These are phyloP conservation scores for Phyllostomus discolor DNA, from an alignment of 2,113 vertebrate genomes.

Conservation along the genomic window DNA sequence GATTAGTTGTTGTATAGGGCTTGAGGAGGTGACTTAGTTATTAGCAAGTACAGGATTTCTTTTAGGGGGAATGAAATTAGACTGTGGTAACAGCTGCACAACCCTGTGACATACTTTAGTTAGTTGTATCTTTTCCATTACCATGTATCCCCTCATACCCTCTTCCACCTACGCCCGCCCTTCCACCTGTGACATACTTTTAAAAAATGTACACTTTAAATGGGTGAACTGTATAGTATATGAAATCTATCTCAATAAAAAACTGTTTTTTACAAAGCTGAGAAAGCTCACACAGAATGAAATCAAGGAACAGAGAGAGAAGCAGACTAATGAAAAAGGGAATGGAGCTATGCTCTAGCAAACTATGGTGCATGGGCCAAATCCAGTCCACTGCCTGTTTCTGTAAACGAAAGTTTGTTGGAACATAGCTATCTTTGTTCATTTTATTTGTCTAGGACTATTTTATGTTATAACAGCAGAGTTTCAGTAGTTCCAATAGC, in stretches of 20 bases:
- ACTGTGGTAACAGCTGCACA: background rate
- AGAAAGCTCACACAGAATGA: conserved; percentile 9
- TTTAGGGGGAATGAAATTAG: background rate
- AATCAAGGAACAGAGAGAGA: background rate
- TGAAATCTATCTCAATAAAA: background rate
- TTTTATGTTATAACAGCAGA: background rate
- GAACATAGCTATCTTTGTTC: background rate
- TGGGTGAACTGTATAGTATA: background rate
- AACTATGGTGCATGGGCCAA: background rate
- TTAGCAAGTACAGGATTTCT: background rate
- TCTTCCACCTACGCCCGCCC: too few relatives aligned
- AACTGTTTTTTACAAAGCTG: background rate
- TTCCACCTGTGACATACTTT: background rate
- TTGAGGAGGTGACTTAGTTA: background rate
- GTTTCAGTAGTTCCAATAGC: background rate
- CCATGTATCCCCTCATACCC: too few relatives aligned
- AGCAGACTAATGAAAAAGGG: background rate
- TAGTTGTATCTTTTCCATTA: too few relatives aligned
- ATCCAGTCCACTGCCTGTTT: background rate
- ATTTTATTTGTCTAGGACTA: background rate
- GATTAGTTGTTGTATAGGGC: background rate
- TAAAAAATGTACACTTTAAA: background rate
- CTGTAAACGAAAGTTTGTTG: background rate
- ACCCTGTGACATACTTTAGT: background rate
- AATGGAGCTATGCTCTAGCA: conserved; percentile 1